A percentile compares a stretch with the other conserved stretches of the same genome.
phyloP scores from a whole-genome alignment of 2,888 invertebrate genomes.

The Horisme vitalbata region DNA sequence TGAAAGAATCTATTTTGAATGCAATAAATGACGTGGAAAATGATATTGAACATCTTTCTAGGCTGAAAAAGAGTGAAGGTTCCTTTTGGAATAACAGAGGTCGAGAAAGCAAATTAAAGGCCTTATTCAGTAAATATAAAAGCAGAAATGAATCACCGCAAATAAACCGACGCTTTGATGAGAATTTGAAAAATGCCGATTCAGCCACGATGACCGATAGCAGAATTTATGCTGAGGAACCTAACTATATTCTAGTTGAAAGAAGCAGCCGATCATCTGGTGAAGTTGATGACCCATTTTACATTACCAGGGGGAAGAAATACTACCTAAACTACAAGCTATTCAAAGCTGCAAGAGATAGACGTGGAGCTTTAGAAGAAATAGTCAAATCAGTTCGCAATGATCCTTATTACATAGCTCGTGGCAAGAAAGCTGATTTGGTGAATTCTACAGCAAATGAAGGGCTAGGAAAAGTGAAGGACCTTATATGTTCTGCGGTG shows the following conservation, averaged over 20 bases:
- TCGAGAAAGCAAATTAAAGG: conserved; percentile 53
- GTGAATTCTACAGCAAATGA: conserved; percentile 41
- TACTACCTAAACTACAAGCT: conserved; percentile 46
- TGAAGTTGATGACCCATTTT: conserved; percentile 66
- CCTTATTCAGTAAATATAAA: conserved; percentile 44
- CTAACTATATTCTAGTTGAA: conserved; percentile 77
- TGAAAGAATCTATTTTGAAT: conserved; percentile 52
- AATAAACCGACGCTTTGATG: conserved; percentile 22
- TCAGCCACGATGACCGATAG: conserved; percentile 61
- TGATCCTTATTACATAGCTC: conserved; percentile 77
- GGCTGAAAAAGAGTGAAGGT: conserved; percentile 44
- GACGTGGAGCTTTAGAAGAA: conserved; percentile 70
- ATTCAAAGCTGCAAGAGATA: conserved; percentile 54
- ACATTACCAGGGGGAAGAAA: conserved; percentile 69
- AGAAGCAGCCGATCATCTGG: conserved; percentile 68
- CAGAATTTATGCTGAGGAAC: conserved; percentile 79
- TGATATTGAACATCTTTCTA: conserved; percentile 53
- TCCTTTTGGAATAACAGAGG: conserved; percentile 57
- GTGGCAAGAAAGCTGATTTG: conserved; percentile 71
- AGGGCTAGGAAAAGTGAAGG: conserved; percentile 55
- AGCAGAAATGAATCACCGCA: conserved; percentile 30
- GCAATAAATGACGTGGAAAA: conserved; percentile 54
- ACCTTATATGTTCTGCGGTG: conserved; percentile 65
- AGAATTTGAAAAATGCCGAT: conserved; percentile 39
- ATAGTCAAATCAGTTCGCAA: conserved; percentile 73